These are phyloP conservation scores for Pantala flavescens DNA, from an alignment of 1,140 invertebrate species.

Conservation along the genomic window DNA sequence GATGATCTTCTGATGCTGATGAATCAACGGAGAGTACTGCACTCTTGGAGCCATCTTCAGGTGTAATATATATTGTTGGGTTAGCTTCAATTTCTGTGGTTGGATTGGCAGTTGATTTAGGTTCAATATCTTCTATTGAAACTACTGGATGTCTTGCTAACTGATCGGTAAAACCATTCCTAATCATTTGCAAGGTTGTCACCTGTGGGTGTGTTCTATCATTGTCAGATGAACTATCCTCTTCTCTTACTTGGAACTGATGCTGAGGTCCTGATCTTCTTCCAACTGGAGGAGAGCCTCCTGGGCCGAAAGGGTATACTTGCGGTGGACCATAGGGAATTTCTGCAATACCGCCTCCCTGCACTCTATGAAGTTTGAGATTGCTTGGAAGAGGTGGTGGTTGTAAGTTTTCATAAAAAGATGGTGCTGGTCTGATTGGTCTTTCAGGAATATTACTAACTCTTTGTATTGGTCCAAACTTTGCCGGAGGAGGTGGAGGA, in stretches of 20 bases:
- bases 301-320: slow-evolving; percentile 2
- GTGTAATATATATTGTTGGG: neutral
- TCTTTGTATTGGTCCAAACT: slow-evolving; percentile 23
- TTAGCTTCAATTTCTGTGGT: neutral
- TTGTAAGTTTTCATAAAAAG: slow-evolving; percentile 35
- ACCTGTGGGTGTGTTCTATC: neutral
- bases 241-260: neutral
- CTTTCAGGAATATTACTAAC: slow-evolving; percentile 4
- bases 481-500: slow-evolving; percentile 17
- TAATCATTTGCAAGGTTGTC: neutral
- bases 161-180: neutral
- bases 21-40: neutral
- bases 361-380: neutral
- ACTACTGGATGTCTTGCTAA: neutral
- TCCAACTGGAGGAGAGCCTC: slow-evolving; percentile 1
- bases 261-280: neutral
- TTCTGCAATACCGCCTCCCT: neutral
- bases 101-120: neutral
- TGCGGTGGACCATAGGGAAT: slow-evolving; percentile 21
- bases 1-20: slow-evolving; percentile 21
- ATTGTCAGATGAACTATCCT: neutral
- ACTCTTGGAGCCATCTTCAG: neutral
- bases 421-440: slow-evolving; percentile 19
- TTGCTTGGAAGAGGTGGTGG: slow-evolving; percentile 37
- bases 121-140: neutral